A percentile compares a stretch with the other conserved stretches of the same genome.
These are phyloP conservation scores for Meandrusa payeni DNA, from an alignment of 2,888 invertebrate genomes.

Conservation along the genomic window DNA sequence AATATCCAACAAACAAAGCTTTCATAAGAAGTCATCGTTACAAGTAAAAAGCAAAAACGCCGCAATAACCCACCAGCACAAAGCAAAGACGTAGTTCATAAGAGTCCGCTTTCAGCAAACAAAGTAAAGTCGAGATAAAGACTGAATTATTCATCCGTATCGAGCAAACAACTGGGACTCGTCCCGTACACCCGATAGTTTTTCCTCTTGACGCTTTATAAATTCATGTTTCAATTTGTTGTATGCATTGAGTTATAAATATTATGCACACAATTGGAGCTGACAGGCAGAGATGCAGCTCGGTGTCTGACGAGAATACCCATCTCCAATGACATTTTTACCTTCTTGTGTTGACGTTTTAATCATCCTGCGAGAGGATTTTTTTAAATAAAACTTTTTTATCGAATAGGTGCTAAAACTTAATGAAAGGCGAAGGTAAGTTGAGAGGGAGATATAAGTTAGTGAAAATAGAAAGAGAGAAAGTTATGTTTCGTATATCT, in stretches of 20 bases:
- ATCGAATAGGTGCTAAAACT: no score
- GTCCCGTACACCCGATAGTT: constrained; percentile 14
- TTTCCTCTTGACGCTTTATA: constrained; percentile 19
- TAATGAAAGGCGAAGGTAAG: no score
- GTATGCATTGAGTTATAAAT: background rate
- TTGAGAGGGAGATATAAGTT: no score
- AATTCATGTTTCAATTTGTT: constrained; percentile 24
- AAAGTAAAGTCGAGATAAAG: constrained; percentile 16
- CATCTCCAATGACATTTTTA: background rate
- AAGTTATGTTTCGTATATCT: no score
- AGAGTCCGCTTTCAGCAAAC: constrained; percentile 12
- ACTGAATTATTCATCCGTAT: constrained; percentile 23
- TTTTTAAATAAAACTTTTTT: no score
- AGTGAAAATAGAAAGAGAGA: no score
- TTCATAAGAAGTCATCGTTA: constrained; percentile 4
- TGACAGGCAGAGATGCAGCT: background rate
- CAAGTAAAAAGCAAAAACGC: constrained; percentile 9
- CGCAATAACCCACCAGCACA: constrained; percentile 3
- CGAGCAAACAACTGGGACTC: constrained; percentile 18
- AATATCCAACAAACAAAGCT: no score
- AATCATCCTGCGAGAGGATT: no score
- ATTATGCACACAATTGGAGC: background rate
- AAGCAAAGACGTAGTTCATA: constrained; percentile 15
- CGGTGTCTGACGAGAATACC: background rate
- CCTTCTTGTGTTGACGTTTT: no score